Base-by-base conservation (phyloP, 2,888 invertebrate species). In the Scaptomyza polygonia region DNA sequence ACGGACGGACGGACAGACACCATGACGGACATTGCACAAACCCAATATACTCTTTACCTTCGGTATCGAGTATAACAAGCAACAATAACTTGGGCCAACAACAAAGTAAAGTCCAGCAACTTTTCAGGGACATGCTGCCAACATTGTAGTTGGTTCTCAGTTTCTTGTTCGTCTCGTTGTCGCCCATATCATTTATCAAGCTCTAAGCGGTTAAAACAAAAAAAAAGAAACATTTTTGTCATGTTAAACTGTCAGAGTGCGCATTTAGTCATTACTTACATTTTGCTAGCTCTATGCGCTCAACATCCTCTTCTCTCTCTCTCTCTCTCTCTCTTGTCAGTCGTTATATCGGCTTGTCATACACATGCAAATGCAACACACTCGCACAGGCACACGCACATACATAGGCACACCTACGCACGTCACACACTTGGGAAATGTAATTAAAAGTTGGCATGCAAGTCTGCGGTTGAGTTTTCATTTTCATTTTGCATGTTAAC, bases 251-350 rank as follows among this genome's bases (percentile, higher is more conserved):
- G 89, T 88, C 89, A 86, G 85, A 87, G 87, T 76, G 77, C 89
- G 84, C 88, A 88, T 88, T 89, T 81, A 86, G 84, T 86, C 88
- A 87, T 89, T 89, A 89, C 88, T 89, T 88, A 87, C 79, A 73
- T 79, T 79, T 81, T 71, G 70, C 62, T 54, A 52, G 71, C 61
- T 48, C 18, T 43, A 14, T 6, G 55, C 52, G 25, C 39, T 27
- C 45, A 29, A 9, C 30, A 4, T 29, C 16, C 36, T 30, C 11
- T 47, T 12, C 2, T 27, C 40, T n/a, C 8, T 47, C 48, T 52
- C 25, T 21, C 44, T 12, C 2, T 27, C 40, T n/a, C 8, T 47
- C 48, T 52, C 25, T 21, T 77, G 70, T 68, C 84, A 67, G 68
- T 67, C 68, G 55, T 52, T 56, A 11, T 36, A 57, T 48, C 29